Percentiles rank a stretch among this genome's conserved stretches.
These are phyloP conservation scores for Oreochromis tanganicae DNA, from an alignment of 2,113 vertebrate species.

Conservation along the genomic window DNA sequence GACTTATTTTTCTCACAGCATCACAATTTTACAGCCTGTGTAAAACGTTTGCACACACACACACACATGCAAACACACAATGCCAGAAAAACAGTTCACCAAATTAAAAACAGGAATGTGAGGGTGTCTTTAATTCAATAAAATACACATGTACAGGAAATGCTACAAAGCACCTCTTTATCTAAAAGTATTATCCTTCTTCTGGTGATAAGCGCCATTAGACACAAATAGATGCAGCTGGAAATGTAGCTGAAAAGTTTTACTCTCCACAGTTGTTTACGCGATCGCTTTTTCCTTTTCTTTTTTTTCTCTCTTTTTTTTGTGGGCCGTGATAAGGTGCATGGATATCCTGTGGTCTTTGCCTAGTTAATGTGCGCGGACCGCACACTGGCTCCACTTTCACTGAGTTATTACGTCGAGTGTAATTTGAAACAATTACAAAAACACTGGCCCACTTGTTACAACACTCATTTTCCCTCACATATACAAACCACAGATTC, in stretches of 20 bases:
- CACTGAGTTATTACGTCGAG: slow-evolving; percentile 62
- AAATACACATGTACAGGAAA: slow-evolving; percentile 59
- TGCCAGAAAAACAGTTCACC: slow-evolving; percentile 41
- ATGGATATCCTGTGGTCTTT: slow-evolving; percentile 63
- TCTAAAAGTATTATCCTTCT: slow-evolving; percentile 36
- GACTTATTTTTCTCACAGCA: slow-evolving; percentile 45
- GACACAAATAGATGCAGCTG: slow-evolving; percentile 53
- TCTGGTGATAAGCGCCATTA: slow-evolving; percentile 22
- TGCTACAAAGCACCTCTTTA: slow-evolving; percentile 32
- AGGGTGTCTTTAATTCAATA: slow-evolving; percentile 44
- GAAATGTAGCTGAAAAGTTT: slow-evolving; percentile 30
- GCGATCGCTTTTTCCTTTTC: neutral
- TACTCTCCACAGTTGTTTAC: slow-evolving; percentile 42
- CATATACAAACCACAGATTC: slow-evolving; percentile 74
- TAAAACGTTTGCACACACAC: slow-evolving; percentile 39
- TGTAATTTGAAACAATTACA: slow-evolving; percentile 78
- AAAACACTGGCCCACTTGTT: slow-evolving; percentile 75
- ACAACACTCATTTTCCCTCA: slow-evolving; percentile 71
- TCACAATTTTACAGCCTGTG: slow-evolving; percentile 54
- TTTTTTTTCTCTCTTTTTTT: slow-evolving; percentile 7
- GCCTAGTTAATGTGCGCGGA: slow-evolving; percentile 48
- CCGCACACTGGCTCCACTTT: slow-evolving; percentile 60
- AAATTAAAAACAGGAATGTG: slow-evolving; percentile 58
- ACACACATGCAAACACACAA: neutral
- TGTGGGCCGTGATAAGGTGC: slow-evolving; percentile 42